Conservation (phyloP, 1,140 invertebrate species). For the silkworm (Bombyx mori) region ASM3026992v2 NC_085130.1:11856501-11857000, state of each 20-base stretch:
- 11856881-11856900: constrained; percentile 33
- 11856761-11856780: constrained; percentile 22
- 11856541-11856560: constrained; percentile 33
- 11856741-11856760: constrained; percentile 36
- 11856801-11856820: constrained; percentile 24
- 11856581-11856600: constrained; percentile 23
- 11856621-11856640: constrained; percentile 32
- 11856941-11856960: constrained; percentile 17
- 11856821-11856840: constrained; percentile 18
- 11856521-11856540: constrained; percentile 22
- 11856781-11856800: constrained; percentile 22
- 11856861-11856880: constrained; percentile 25
- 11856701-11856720: constrained; percentile 26
- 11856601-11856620: constrained; percentile 20
- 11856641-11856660: constrained; percentile 26
- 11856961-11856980: constrained; percentile 34
- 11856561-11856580: constrained; percentile 28
- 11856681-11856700: constrained; percentile 29
- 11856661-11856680: constrained; percentile 27
- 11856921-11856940: constrained; percentile 33
- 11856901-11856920: constrained; percentile 21
- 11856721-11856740: constrained; percentile 24
- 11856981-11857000: constrained; percentile 29
- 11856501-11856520: constrained; percentile 36
- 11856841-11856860: constrained; percentile 22